These are phyloP conservation scores for Apaloderma vittatum DNA, from an alignment of 2,113 vertebrate species.

Conservation along the genomic window DNA sequence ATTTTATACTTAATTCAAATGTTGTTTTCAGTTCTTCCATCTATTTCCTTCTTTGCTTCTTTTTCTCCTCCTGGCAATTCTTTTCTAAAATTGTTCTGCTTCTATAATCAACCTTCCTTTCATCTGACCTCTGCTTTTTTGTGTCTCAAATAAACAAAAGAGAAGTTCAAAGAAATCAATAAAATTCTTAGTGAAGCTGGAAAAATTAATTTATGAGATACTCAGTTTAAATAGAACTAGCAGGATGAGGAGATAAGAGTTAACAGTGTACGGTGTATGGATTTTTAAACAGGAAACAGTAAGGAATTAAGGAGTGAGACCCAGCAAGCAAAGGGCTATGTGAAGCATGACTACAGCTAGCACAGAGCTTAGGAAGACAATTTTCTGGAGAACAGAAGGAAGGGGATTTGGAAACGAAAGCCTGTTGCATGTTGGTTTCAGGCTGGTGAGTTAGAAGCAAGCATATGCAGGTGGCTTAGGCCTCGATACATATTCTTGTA, in stretches of 20 bases:
- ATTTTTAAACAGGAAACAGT: background rate
- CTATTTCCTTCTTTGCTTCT: background rate
- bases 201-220: background rate
- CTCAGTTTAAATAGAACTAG: background rate
- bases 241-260: background rate
- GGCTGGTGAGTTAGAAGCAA: background rate
- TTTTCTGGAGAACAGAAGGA: background rate
- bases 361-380: background rate
- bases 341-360: background rate
- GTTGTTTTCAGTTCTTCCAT: background rate
- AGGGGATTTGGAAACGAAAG: background rate
- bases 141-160: background rate
- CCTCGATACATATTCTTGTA: background rate
- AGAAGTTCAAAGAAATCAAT: background rate
- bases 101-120: background rate
- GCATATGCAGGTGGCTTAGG: background rate
- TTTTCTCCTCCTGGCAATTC: background rate
- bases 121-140: background rate
- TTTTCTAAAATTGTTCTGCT: background rate
- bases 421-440: background rate
- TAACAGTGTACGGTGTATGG: background rate
- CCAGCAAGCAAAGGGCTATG: background rate
- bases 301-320: slow-evolving; percentile 1
- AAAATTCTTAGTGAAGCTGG: background rate
- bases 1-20: background rate